These are phyloP conservation scores for Phaedon cochleariae DNA, from an alignment of 2,888 invertebrate genomes.

Conservation along the genomic window DNA sequence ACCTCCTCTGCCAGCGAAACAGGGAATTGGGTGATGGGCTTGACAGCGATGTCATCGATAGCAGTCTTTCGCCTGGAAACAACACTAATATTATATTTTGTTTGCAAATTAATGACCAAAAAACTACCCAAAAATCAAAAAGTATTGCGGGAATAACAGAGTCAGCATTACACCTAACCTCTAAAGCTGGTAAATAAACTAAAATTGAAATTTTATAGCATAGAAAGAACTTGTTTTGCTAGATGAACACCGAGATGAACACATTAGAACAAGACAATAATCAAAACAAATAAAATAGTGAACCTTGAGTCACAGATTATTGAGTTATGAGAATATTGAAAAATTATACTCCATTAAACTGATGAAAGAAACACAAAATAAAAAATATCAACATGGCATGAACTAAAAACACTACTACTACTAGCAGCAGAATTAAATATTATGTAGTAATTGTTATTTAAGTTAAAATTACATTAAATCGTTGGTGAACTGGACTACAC, in stretches of 20 bases:
- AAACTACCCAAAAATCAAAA: constrained; percentile 52
- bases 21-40: constrained; percentile 87
- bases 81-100: background rate
- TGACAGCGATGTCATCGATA: constrained; percentile 86
- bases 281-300: constrained; percentile 46
- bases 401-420: too few relatives aligned
- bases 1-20: constrained; percentile 86
- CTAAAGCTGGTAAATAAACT: constrained; percentile 28
- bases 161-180: constrained; percentile 49
- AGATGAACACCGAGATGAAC: constrained; percentile 40
- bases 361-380: constrained; percentile 25
- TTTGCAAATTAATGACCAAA: constrained; percentile 17
- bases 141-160: constrained; percentile 52
- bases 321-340: background rate
- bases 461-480: background rate
- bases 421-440: background rate
- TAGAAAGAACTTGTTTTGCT: constrained; percentile 48
- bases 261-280: constrained; percentile 39
- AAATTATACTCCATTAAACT: too few relatives aligned
- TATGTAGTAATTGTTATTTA: too few relatives aligned
- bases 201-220: constrained; percentile 5
- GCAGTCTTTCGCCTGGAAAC: constrained; percentile 72
- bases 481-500: background rate
- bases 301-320: constrained; percentile 39
- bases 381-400: background rate